Evolutionary conservation across 2,113 vertebrate genomes (phyloP).

Genomic region (Erythrolamprus reginae): DNA sequence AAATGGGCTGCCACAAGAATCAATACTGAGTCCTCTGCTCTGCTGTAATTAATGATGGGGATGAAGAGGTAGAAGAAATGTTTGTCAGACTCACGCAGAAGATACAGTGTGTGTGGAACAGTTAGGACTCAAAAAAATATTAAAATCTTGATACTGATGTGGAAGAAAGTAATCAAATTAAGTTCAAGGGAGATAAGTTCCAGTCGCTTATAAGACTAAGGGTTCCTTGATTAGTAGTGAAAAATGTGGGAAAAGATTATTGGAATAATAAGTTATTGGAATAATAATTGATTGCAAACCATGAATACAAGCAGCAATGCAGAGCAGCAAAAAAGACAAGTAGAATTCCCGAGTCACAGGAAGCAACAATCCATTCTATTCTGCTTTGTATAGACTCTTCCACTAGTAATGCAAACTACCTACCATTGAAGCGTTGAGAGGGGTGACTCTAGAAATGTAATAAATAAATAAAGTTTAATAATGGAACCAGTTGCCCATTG

Average conservation of each 20-base stretch:
- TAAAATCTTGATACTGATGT: background rate
- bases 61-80: background rate
- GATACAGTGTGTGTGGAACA: background rate
- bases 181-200: background rate
- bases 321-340: background rate
- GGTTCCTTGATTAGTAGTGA: background rate
- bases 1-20: background rate
- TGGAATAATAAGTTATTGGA: background rate
- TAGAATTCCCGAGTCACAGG: background rate
- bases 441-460: background rate
- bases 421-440: background rate
- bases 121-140: background rate
- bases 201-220: background rate
- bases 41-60: background rate
- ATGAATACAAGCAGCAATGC: background rate
- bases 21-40: background rate
- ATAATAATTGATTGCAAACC: background rate
- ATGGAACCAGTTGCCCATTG: background rate
- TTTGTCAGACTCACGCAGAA: background rate
- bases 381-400: background rate
- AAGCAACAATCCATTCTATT: background rate
- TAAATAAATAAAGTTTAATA: background rate
- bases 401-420: background rate
- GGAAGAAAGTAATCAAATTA: background rate
- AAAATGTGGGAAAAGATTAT: background rate